These are phyloP conservation scores for Scaeva pyrastri DNA, from an alignment of 2,888 invertebrate genomes.

Conservation along the genomic window DNA sequence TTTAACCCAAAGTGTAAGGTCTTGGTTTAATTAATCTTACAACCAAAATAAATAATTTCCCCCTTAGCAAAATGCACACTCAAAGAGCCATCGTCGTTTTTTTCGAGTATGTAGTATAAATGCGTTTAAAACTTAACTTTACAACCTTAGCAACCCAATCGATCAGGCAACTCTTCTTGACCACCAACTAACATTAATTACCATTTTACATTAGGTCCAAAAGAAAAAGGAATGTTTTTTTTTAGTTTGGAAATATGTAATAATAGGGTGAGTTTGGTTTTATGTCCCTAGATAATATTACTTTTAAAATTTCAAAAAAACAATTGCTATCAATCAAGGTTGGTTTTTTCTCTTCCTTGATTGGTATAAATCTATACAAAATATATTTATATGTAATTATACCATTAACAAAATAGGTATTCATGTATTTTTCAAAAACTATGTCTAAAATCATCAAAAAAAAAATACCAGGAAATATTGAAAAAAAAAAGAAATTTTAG, in stretches of 20 bases:
- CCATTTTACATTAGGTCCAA: conserved; percentile 10
- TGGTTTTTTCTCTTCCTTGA: too few species aligned
- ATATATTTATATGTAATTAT: too few species aligned
- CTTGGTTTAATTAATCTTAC: conserved; percentile 33
- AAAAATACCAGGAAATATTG: too few species aligned
- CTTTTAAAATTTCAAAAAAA: too few species aligned
- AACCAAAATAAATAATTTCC: conserved; percentile 27
- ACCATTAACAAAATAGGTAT: too few species aligned
- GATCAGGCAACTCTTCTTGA: conserved; percentile 53
- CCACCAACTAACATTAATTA: conserved; percentile 60
- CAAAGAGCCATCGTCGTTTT: conserved; percentile 5
- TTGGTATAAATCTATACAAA: too few species aligned
- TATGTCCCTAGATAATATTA: too few species aligned
- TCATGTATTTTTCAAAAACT: too few species aligned
- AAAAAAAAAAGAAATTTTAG: too few species aligned
- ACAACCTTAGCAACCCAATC: conserved; percentile 35
- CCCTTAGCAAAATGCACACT: conserved; percentile 7
- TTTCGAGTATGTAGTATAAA: background rate
- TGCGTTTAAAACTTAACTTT: background rate
- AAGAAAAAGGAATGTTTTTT: background rate
- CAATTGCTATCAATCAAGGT: too few species aligned
- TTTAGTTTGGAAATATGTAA: background rate
- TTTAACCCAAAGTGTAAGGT: too few species aligned
- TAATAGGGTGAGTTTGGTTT: conserved; percentile 2
- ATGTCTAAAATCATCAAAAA: too few species aligned